phyloP scores from a whole-genome alignment of 1,140 invertebrate species.

The Ganaspis sp. region DNA sequence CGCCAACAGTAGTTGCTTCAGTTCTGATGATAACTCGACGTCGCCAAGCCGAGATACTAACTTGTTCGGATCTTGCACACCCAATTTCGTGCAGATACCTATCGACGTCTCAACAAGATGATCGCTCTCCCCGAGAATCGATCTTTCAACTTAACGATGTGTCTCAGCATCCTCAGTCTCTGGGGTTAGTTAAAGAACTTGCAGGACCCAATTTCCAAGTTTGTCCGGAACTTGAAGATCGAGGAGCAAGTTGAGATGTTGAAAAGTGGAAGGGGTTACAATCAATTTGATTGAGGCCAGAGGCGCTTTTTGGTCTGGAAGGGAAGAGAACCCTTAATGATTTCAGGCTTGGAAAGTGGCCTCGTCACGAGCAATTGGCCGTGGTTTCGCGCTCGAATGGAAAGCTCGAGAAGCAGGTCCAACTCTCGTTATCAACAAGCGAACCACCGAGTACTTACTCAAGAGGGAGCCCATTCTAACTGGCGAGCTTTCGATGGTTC shows the following conservation, averaged over 20 bases:
- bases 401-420: conserved; percentile 21
- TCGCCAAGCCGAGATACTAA: background rate
- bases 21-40: conserved; percentile 1
- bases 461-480: background rate
- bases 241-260: background rate
- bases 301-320: conserved; percentile 6
- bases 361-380: conserved; percentile 21
- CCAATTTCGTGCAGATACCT: background rate
- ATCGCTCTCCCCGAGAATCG: background rate
- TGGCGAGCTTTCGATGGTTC: background rate
- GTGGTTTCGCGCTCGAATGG: conserved; percentile 12
- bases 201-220: conserved; percentile 20
- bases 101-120: background rate
- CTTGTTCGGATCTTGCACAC: background rate
- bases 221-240: conserved; percentile 7
- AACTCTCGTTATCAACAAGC: conserved; percentile 28
- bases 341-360: conserved; percentile 26
- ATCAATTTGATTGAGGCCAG: conserved; percentile 30
- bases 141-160: conserved; percentile 21
- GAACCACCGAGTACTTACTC: conserved; percentile 20
- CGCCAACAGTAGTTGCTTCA: background rate
- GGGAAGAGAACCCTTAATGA: conserved; percentile 10
- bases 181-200: conserved; percentile 15
- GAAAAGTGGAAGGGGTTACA: background rate
- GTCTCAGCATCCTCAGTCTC: background rate